Percentiles rank a stretch among this genome's conserved stretches.
These are phyloP conservation scores for Caerostris extrusa DNA, from an alignment of 1,140 invertebrate genomes.

Conservation along the genomic window DNA sequence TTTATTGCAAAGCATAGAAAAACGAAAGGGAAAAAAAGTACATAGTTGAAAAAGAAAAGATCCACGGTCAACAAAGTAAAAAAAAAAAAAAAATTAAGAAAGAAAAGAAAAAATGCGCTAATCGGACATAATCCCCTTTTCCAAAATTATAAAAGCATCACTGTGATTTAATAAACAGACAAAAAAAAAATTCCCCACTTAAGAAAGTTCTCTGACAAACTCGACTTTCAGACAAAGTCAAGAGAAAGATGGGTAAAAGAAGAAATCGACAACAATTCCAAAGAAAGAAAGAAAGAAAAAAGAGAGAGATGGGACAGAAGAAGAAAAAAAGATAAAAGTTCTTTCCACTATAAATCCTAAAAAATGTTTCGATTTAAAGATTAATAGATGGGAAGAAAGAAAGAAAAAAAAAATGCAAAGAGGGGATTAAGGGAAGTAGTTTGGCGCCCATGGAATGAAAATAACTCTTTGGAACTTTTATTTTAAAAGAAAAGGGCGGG, in stretches of 20 bases:
- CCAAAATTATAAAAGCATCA: background rate
- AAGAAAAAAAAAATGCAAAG: background rate
- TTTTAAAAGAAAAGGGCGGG: background rate
- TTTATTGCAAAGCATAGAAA: too few relatives aligned
- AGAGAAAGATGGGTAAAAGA: background rate
- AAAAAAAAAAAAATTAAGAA: background rate
- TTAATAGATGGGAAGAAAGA: background rate
- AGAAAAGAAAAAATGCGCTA: background rate
- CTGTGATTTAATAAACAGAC: background rate
- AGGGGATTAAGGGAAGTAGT: slow-evolving; percentile 6
- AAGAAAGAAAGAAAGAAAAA: background rate
- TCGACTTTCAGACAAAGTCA: background rate
- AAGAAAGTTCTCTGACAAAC: background rate
- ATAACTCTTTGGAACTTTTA: background rate
- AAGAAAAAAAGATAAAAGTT: background rate
- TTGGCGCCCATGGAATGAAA: background rate
- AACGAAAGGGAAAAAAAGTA: too few relatives aligned
- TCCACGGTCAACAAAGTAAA: background rate
- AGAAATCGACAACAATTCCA: background rate
- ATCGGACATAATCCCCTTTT: background rate
- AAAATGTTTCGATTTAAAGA: slow-evolving; percentile 29
- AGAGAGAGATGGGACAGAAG: background rate
- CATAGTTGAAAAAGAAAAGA: background rate
- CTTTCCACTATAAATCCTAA: background rate
- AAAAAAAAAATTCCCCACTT: background rate